phyloP scores from a whole-genome alignment of 2,113 vertebrate species.

The Euleptes europaea region DNA sequence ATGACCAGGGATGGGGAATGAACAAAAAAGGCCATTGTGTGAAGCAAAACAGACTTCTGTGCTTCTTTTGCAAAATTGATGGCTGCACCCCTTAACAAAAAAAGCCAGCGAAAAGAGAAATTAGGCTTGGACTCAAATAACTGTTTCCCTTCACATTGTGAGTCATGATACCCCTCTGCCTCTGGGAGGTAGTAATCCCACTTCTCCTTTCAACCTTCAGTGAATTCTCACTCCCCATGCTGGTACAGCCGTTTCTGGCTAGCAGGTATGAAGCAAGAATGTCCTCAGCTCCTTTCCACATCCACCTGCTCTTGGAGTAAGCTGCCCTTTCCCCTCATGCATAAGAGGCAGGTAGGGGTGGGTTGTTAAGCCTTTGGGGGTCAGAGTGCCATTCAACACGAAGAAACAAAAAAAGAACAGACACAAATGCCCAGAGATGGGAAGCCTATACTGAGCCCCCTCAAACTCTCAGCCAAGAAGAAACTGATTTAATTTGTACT shows the following conservation, averaged over 20 bases:
- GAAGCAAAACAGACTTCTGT: too few species aligned
- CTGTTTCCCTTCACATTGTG: neutral
- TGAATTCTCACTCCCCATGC: neutral
- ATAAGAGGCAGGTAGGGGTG: neutral
- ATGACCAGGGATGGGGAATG: too few species aligned
- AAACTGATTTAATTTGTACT: constrained; percentile 39
- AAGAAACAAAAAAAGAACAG: neutral
- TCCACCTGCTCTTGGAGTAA: neutral
- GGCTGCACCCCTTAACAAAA: too few species aligned
- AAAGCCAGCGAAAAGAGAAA: too few species aligned
- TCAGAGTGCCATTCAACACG: too few species aligned
- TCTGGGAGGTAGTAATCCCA: neutral
- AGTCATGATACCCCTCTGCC: neutral
- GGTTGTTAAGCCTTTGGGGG: neutral
- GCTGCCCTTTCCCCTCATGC: too few species aligned
- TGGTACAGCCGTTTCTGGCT: neutral
- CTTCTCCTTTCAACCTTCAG: neutral
- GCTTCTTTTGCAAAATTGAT: too few species aligned
- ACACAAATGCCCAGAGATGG: neutral
- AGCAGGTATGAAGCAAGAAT: neutral
- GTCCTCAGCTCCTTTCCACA: neutral
- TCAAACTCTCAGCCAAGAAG: constrained; percentile 66
- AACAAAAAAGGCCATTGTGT: too few species aligned
- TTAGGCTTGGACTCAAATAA: neutral
- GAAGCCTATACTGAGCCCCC: constrained; percentile 71